phyloP scores from a whole-genome alignment of 2,113 vertebrate species.

The Scolopax mira region DNA sequence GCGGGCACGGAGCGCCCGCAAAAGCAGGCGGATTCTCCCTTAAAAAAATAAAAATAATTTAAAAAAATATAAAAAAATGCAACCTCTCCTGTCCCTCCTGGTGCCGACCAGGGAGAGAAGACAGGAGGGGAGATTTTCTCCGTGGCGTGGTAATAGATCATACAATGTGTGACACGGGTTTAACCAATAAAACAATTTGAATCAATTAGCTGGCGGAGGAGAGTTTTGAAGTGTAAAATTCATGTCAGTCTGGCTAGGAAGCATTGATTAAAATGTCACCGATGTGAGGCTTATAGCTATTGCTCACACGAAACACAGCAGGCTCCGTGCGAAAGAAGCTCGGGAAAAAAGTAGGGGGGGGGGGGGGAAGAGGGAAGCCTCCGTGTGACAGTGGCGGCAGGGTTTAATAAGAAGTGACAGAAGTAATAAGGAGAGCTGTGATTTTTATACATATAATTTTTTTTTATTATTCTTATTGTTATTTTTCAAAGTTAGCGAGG shows the following conservation, averaged over 20 bases:
- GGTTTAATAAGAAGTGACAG: slow-evolving; percentile 24
- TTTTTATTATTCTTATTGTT: neutral
- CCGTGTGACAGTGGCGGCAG: neutral
- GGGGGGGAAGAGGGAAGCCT: neutral
- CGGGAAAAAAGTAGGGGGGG: neutral
- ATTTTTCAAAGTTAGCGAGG: neutral
- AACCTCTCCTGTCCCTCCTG: neutral
- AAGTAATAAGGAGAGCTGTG: neutral
- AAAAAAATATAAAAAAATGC: too few relatives aligned
- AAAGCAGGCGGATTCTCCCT: neutral
- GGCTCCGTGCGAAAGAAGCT: neutral
- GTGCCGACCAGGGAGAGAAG: neutral
- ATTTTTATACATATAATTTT: neutral
- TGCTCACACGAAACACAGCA: slow-evolving; percentile 23
- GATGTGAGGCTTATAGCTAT: neutral
- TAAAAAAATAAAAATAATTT: neutral
- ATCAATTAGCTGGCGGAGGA: slow-evolving; percentile 78
- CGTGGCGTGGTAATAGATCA: slow-evolving; percentile 66
- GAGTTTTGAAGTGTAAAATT: slow-evolving; percentile 76
- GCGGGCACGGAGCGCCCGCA: neutral
- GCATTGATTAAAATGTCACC: slow-evolving; percentile 75
- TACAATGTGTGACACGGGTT: slow-evolving; percentile 70
- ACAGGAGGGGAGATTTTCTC: slow-evolving; percentile 65
- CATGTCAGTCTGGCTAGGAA: slow-evolving; percentile 71
- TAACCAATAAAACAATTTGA: slow-evolving; percentile 81